Conservation (phyloP, 1,140 invertebrate species). For the Sitodiplosis mosellana region DNA sequence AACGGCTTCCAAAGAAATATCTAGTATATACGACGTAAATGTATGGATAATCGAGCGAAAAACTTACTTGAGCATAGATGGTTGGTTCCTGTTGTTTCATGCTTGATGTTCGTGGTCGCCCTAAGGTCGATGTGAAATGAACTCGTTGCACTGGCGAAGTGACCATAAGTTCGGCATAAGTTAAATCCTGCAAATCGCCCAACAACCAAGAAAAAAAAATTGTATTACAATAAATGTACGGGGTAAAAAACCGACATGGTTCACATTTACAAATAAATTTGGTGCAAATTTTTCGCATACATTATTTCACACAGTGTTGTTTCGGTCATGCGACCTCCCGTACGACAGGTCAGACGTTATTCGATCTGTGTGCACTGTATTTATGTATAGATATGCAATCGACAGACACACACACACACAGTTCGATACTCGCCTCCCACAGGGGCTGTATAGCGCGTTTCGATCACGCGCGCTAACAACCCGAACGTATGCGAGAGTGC, state of each 20-base stretch:
- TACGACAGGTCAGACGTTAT: too few species aligned
- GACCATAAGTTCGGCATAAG: slow-evolving; percentile 36
- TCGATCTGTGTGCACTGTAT: too few species aligned
- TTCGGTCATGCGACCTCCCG: too few species aligned
- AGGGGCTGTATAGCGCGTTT: too few species aligned
- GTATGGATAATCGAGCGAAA: too few species aligned
- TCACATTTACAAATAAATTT: not conserved
- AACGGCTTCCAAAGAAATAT: too few species aligned
- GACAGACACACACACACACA: not conserved
- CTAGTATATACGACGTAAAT: too few species aligned
- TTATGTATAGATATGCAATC: too few species aligned
- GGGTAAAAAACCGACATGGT: not conserved
- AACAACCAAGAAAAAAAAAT: slow-evolving; percentile 14
- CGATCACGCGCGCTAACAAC: too few species aligned
- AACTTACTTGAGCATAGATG: slow-evolving; percentile 38
- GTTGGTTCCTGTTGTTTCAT: slow-evolving; percentile 31
- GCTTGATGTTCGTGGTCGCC: slow-evolving; percentile 25
- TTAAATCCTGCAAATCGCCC: slow-evolving; percentile 24
- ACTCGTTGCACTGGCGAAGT: slow-evolving; percentile 26
- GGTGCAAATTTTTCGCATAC: not conserved
- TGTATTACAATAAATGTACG: not conserved
- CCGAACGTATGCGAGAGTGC: too few species aligned
- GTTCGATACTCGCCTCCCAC: slow-evolving; percentile 8
- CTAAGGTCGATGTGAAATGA: slow-evolving; percentile 29
- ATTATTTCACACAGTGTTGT: too few species aligned